Conservation (phyloP, 1,140 invertebrate species). For the Saccostrea glomerata region DNA sequence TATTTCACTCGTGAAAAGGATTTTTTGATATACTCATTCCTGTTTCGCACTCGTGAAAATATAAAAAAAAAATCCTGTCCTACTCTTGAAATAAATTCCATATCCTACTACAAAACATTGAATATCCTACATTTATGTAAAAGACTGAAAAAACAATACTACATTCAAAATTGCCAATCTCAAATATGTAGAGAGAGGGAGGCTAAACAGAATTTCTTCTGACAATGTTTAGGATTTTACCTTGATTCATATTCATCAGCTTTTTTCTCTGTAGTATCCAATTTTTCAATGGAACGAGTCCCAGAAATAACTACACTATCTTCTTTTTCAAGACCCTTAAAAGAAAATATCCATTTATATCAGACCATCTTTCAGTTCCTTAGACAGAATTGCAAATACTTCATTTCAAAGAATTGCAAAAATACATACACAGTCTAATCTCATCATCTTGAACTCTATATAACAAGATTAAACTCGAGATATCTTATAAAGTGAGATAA, state of each 20-base stretch:
- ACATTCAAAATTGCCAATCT: neutral
- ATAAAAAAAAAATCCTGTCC: no score
- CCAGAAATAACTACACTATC: neutral
- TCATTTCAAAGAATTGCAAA: no score
- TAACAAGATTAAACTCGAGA: no score
- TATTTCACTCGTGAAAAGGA: no score
- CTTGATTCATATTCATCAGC: neutral
- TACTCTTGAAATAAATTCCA: no score
- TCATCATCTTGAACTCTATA: no score
- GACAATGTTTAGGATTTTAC: neutral
- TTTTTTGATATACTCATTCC: no score
- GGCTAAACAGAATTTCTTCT: neutral
- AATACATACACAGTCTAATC: no score
- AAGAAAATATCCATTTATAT: neutral
- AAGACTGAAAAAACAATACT: neutral
- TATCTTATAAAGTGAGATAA: no score
- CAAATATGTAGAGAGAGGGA: neutral
- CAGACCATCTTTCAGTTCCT: neutral
- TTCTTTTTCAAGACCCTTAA: neutral
- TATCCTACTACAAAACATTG: no score
- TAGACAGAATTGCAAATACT: no score
- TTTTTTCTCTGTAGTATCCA: neutral
- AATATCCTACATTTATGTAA: neutral
- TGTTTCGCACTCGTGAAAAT: no score
- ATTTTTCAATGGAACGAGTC: neutral